Base-by-base conservation (phyloP, 1,140 invertebrate species). In the Cherax destructor region DNA sequence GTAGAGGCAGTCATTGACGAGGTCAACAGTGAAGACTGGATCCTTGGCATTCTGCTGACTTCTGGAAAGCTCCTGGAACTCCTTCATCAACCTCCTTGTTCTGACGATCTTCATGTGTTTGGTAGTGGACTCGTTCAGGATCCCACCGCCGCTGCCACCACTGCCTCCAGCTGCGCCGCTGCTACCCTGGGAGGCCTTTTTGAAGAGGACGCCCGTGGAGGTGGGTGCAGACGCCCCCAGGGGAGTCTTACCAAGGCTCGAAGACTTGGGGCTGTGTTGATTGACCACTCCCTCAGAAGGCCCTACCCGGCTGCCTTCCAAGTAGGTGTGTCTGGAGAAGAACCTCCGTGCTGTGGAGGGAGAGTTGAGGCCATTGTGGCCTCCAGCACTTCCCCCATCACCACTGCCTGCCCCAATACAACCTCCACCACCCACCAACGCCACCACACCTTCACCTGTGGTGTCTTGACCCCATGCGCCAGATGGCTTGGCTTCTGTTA, bases 1-100 rank as follows among this genome's bases (percentile, higher is more conserved):
- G 95, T 97, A 99, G 6, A 99, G 95, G 94, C 97, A 98, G 94
- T 99, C 98, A 94, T 98, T 97, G 56, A 99, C 97, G 86, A 99
- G 95, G 94, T 99, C 98, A 86, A 98, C 97, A 83, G 97, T 97
- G 94, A 98, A 99, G 0, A 97, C 95, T 2, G 97, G 97, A 93
- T 96, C 96, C 47, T 78, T 95, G 94, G 88, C 61, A 50, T 95
- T 96, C 92, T 95, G 95, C 50, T 92, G 90, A 92, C 97, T 94
- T 93, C 96, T 96, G 93, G 97, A 96, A 93, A 99, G 97, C 94
- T 99, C 98, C 91, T 97, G 96, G 74, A 98, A 96, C 94, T 99
- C 98, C 94, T 99, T 99, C 98, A 99, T 99, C 49, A 99, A 95
- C 52, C 98, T 95, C 77, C 97, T 95, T 9, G 97, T 96, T 56